phyloP scores from a whole-genome alignment of 2,113 vertebrate genomes.

The Edolisoma coerulescens region DNA sequence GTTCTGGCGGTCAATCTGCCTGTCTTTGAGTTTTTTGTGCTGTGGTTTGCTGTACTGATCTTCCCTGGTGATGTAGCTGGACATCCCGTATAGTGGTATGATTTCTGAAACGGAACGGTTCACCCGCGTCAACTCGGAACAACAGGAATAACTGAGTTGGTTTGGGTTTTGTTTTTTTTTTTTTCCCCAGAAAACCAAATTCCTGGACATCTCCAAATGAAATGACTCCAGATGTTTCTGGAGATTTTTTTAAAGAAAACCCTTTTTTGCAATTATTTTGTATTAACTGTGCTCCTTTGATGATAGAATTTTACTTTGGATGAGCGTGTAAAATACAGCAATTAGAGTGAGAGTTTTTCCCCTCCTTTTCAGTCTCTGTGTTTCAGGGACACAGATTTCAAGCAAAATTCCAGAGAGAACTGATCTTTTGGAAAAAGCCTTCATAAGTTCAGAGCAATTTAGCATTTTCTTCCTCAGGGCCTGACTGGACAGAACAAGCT shows the following conservation, averaged over 20 bases:
- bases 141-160: not conserved
- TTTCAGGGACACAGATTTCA: not conserved
- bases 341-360: not conserved
- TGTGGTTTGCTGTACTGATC: slow-evolving; percentile 93
- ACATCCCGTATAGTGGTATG: slow-evolving; percentile 95
- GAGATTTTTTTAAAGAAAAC: not conserved
- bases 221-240: not conserved
- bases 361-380: not conserved
- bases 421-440: not conserved
- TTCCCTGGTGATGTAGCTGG: slow-evolving; percentile 90
- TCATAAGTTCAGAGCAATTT: not conserved
- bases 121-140: accelerated
- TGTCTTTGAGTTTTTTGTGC: slow-evolving; percentile 92
- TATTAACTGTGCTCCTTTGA: not conserved
- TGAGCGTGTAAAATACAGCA: not conserved
- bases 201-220: not conserved
- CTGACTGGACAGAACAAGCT: not conserved
- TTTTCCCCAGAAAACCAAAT: not conserved
- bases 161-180: too few species aligned
- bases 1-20: slow-evolving; percentile 92
- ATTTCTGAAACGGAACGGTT: slow-evolving; percentile 77
- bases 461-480: not conserved
- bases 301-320: not conserved
- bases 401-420: not conserved
- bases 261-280: not conserved